Evolutionary conservation across 2,888 invertebrate species (phyloP), one percentile per base, ranked within the genome.

Genomic region (Tanaodytes sp.): DNA sequence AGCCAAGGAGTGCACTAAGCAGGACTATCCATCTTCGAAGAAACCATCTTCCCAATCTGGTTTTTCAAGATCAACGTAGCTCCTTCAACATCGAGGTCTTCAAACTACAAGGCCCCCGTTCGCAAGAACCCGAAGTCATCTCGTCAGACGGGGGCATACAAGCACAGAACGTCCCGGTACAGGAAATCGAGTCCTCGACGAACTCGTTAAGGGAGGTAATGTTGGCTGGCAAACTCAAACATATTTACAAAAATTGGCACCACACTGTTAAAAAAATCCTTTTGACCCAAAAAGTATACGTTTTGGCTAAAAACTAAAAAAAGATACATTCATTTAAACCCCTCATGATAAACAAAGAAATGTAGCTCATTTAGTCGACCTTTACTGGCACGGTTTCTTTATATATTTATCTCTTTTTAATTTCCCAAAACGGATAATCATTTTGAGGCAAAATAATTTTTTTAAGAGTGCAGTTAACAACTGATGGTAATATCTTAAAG

Each of bases 31-130:
- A 15, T 27, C 14, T 6, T 1, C 9, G 15, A 4, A 11, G 15
- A 14, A 27, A 6, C 27, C 12, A 45, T 45, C 27, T 2, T 19
- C 19, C 2, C 1, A 19, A 27, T 12, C 30, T 9, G 6, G 14
- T 2, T 33, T 16, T 1, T 14, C 43, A 1, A 43, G 11, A 11
- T 23, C 23, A 4, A 23, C 4, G 23, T 23, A 23, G n/a, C n/a
- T n/a, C n/a, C n/a, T n/a, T n/a, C n/a, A n/a, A 8, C 5, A 4
- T 23, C 4, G 8, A 8, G 23, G 23, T 2, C 1, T 33, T 55
- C 20, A 43, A 55, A 55, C 57, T 45, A 2, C 39, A 46, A 8
- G 12, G 39, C 46, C 58, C 58, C 58, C n/a, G 20, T 2, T 11
- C 48, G 31, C 14, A 48, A 14, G 31, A 23, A 23, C 8, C 4